Base-by-base conservation (phyloP, 2,797 vertebrate species). In the Chiroxiphia lanceolata region DNA sequence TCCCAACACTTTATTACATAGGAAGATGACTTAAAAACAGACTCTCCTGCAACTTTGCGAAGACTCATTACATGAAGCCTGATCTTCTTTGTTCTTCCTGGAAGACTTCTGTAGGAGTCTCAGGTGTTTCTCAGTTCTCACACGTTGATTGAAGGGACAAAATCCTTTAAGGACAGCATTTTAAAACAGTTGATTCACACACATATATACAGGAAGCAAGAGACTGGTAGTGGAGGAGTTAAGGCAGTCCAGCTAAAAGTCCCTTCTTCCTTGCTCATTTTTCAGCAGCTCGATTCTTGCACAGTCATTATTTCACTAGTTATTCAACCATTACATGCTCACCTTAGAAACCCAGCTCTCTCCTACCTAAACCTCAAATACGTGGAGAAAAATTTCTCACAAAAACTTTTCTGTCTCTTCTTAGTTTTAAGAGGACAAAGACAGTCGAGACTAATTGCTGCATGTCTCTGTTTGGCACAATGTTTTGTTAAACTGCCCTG, bases 251-350 rank as follows among this genome's bases (percentile, higher is more conserved):
- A 69, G 44, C 50, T 69, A 33, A 7, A 91, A 93, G 64, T 72
- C 75, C 29, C 61, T 83, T 81, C 51, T 72, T 74, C 80, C 59
- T 42, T 50, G 47, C 40, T 83, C 56, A 45, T 48, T 80, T 76
- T 95, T 54, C 68, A 78, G 64, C 13, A 1, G 60, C 67, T 70
- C 4, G 0, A 94, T 92, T 97, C 91, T 90, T 94, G 93, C 95
- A 96, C 88, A 94, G 93, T 96, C 94, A 96, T 94, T 93, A 95
- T 78, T 93, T 95, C 90, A 86, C 85, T 88, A 84, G 44, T 60
- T 92, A 79, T 72, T 86, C 75, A 83, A 92, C 61, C 89, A 91
- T 34, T 68, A 86, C 23, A 3, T 17, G 34, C 33, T 84, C 83
- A 91, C 77, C 80, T 94, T 33, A 57, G 60, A 85, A 86, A 93